Percentiles rank a stretch among this genome's conserved stretches.
phyloP scores from a whole-genome alignment of 2,113 vertebrate species.

The Dasypus novemcinctus region DNA sequence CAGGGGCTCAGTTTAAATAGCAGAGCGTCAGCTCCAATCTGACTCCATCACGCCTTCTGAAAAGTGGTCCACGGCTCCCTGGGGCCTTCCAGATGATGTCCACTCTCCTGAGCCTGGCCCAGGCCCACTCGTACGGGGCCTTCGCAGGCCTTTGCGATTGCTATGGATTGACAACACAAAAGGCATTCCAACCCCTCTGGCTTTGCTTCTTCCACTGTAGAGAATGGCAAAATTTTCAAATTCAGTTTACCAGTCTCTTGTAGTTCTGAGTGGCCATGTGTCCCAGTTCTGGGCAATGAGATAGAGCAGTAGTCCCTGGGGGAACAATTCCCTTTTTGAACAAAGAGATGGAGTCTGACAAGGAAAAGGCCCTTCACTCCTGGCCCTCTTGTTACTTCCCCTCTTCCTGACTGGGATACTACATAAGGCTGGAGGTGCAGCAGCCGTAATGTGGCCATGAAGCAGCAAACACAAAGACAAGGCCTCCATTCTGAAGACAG shows the following conservation, averaged over 20 bases:
- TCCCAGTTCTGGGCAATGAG: background rate
- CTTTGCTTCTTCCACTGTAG: background rate
- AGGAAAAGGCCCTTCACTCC: background rate
- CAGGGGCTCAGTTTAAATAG: background rate
- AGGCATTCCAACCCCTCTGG: background rate
- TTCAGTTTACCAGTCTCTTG: background rate
- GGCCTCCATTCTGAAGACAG: background rate
- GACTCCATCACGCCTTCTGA: background rate
- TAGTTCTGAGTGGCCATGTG: accelerated
- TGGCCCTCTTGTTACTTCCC: background rate
- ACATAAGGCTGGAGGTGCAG: background rate
- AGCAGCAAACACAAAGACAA: background rate
- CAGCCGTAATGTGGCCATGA: background rate
- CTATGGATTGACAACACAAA: background rate
- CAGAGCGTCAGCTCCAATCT: background rate
- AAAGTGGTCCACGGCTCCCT: background rate
- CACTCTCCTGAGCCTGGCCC: background rate
- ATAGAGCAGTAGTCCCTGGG: background rate
- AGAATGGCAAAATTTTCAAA: background rate
- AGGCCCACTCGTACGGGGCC: background rate
- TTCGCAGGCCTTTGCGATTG: background rate
- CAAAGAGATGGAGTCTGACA: background rate
- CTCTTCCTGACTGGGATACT: background rate
- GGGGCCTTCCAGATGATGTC: background rate
- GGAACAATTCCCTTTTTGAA: background rate